A percentile compares a stretch with the other conserved stretches of the same genome.
phyloP scores from a whole-genome alignment of 2,797 vertebrate species.

The Muscicapa comitata region DNA sequence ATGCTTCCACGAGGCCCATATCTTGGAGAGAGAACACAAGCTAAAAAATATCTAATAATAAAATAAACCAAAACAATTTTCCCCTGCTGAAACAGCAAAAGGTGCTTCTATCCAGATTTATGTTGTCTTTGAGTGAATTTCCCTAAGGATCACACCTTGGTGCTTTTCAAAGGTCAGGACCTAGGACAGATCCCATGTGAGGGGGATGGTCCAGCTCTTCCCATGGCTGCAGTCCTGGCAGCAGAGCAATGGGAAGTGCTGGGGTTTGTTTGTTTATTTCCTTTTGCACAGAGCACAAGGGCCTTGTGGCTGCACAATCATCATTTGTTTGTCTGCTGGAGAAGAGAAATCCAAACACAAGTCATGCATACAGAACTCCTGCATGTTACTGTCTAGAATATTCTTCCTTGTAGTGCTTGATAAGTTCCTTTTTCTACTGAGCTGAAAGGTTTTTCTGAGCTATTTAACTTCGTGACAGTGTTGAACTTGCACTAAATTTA shows the following conservation, averaged over 20 bases:
- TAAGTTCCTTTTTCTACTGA: background rate
- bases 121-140: background rate
- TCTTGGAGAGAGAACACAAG: background rate
- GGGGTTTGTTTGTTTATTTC: background rate
- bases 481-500: background rate
- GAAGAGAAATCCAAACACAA: background rate
- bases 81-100: background rate
- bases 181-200: fast-evolving
- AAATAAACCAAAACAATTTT: background rate
- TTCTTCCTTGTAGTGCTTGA: background rate
- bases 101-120: background rate
- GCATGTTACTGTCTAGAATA: background rate
- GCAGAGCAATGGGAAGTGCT: background rate
- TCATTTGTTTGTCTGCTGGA: background rate
- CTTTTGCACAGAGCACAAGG: background rate
- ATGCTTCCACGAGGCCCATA: fast-evolving
- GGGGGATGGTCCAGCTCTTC: background rate
- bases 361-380: background rate
- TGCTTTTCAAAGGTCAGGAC: background rate
- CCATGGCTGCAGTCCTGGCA: background rate
- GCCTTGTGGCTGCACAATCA: background rate
- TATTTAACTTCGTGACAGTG: background rate
- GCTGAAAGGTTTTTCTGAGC: background rate
- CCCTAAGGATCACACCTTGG: background rate
- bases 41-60: background rate